Evolutionary conservation across 1,140 invertebrate species (phyloP).

Genomic region (Bactericera cockerelli): DNA sequence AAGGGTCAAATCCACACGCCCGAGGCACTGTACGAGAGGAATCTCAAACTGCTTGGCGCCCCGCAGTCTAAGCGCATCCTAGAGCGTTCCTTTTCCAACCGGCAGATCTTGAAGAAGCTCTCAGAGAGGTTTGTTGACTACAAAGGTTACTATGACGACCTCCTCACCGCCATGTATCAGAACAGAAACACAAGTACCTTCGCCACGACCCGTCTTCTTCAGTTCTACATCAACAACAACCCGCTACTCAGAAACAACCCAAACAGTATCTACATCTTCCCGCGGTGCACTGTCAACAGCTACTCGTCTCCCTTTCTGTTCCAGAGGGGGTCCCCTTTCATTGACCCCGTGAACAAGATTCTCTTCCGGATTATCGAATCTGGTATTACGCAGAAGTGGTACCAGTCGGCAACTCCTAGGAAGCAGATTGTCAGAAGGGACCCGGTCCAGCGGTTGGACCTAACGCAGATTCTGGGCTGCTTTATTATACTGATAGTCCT

Average conservation of each 20-base stretch:
- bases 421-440: not conserved
- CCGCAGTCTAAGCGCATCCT: not conserved
- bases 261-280: constrained; percentile 1
- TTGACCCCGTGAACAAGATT: not conserved
- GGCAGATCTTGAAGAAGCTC: not conserved
- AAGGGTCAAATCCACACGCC: not conserved
- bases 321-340: not conserved
- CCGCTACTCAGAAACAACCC: not conserved
- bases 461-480: not conserved
- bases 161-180: not conserved
- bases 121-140: not conserved
- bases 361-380: not conserved
- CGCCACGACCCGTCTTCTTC: not conserved
- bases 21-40: not conserved
- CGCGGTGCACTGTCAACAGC: not conserved
- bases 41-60: not conserved
- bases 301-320: not conserved
- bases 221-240: constrained; percentile 5
- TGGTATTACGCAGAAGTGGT: not conserved
- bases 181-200: not conserved
- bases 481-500: not conserved
- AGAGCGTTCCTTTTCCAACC: not conserved
- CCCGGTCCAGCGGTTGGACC: not conserved
- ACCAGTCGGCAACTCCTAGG: not conserved
- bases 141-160: not conserved